A percentile compares a stretch with the other conserved stretches of the same genome.
Conservation (phyloP, 2,888 invertebrate species). For the Drosophila emarginata region DNA sequence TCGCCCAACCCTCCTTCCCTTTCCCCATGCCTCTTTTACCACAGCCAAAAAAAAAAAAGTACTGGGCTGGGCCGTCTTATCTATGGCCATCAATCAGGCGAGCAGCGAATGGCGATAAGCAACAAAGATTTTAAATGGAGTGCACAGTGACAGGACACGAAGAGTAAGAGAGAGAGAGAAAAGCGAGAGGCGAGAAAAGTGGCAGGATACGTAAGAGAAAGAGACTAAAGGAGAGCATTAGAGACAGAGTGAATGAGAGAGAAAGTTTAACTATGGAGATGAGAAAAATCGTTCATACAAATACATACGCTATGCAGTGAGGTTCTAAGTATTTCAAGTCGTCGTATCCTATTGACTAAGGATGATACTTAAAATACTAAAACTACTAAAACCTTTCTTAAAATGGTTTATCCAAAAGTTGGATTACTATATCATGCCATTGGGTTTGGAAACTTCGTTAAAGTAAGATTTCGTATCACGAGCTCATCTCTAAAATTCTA, state of each 20-base stretch:
- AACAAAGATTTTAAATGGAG: constrained; percentile 82
- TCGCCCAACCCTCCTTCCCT: constrained; percentile 1
- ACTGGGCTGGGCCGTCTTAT: constrained; percentile 78
- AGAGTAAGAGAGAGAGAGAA: constrained; percentile 13
- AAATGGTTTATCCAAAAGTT: not conserved
- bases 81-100: constrained; percentile 83
- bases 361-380: too few relatives aligned
- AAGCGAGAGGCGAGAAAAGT: constrained; percentile 1
- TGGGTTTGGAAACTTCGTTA: not conserved
- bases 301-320: too few relatives aligned
- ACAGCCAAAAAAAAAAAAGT: constrained; percentile 22
- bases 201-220: constrained; percentile 1
- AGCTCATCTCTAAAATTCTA: constrained; percentile 38
- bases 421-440: not conserved
- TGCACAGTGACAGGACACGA: constrained; percentile 48
- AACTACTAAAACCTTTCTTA: not conserved
- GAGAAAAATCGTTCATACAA: not conserved
- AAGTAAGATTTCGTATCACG: constrained; percentile 8
- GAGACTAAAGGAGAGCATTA: constrained; percentile 6
- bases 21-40: constrained; percentile 1
- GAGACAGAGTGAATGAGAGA: constrained; percentile 8
- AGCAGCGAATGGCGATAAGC: constrained; percentile 81
- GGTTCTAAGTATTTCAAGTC: not conserved
- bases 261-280: not conserved
- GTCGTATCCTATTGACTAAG: too few relatives aligned